Conservation (phyloP, 2,113 vertebrate genomes). For the Callaeas wilsoni region DNA sequence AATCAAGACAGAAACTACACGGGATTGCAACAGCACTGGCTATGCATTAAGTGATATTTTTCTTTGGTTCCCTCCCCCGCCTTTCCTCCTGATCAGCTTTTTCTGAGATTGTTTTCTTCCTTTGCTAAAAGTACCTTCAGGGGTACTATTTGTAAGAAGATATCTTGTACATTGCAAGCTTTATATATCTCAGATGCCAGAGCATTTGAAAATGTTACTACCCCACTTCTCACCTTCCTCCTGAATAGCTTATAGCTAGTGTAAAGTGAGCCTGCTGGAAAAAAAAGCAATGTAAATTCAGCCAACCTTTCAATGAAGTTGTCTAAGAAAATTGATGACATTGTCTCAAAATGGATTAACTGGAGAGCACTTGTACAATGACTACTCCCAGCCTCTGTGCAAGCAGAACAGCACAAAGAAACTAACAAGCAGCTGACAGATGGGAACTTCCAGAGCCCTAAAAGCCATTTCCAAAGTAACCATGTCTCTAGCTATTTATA, state of each 20-base stretch:
- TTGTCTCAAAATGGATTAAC: neutral
- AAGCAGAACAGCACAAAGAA: neutral
- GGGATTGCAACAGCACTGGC: neutral
- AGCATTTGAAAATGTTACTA: neutral
- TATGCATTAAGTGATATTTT: neutral
- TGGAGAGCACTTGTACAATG: neutral
- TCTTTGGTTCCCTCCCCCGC: rapidly evolving
- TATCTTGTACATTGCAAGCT: neutral
- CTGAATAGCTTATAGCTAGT: neutral
- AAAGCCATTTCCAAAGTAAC: neutral
- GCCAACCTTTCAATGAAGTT: neutral
- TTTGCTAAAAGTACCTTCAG: neutral
- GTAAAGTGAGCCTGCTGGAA: neutral
- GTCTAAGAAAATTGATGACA: neutral
- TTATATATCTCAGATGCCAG: neutral
- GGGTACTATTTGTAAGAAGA: neutral
- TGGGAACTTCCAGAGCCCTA: neutral
- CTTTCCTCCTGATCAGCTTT: neutral
- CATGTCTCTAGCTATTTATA: neutral
- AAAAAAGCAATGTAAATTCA: neutral
- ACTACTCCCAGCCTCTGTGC: neutral
- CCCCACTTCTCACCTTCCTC: neutral
- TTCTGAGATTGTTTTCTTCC: neutral
- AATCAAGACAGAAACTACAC: neutral
- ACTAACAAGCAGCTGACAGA: neutral